phyloP scores from a whole-genome alignment of 1,140 invertebrate species.

The Cotesia chilonis region DNA sequence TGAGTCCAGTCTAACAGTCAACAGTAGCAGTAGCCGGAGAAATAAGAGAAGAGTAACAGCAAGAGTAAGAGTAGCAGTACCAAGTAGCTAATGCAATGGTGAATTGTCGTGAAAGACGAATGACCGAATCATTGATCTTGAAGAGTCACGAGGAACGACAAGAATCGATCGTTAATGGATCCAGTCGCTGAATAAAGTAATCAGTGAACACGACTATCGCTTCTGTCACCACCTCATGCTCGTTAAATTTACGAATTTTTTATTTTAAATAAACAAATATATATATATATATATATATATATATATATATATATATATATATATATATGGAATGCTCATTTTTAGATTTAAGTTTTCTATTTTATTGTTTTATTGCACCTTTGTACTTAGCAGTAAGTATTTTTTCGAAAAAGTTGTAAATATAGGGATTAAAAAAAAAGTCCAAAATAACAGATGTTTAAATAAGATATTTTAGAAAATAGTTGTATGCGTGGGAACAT shows the following conservation, averaged over 20 bases:
- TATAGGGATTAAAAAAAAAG: too few species aligned
- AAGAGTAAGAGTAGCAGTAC: not conserved
- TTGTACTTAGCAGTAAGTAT: too few species aligned
- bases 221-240: slow-evolving; percentile 4
- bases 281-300: not conserved
- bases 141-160: slow-evolving; percentile 7
- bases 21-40: not conserved
- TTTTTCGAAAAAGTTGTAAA: too few species aligned
- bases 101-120: slow-evolving; percentile 16
- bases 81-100: not conserved
- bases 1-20: not conserved
- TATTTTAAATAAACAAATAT: not conserved
- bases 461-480: too few species aligned
- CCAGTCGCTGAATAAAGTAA: slow-evolving; percentile 27
- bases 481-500: too few species aligned
- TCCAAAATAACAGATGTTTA: too few species aligned
- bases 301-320: not conserved
- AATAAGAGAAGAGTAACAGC: not conserved
- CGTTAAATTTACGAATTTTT: slow-evolving; percentile 8
- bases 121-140: slow-evolving; percentile 30
- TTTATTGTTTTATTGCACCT: too few species aligned
- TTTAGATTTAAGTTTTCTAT: too few species aligned
- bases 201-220: slow-evolving; percentile 8
- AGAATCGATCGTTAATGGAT: slow-evolving; percentile 27
- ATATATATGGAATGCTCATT: not conserved